These are phyloP conservation scores for Helicoverpa assulta DNA, from an alignment of 2,888 invertebrate species.

Conservation along the genomic window DNA sequence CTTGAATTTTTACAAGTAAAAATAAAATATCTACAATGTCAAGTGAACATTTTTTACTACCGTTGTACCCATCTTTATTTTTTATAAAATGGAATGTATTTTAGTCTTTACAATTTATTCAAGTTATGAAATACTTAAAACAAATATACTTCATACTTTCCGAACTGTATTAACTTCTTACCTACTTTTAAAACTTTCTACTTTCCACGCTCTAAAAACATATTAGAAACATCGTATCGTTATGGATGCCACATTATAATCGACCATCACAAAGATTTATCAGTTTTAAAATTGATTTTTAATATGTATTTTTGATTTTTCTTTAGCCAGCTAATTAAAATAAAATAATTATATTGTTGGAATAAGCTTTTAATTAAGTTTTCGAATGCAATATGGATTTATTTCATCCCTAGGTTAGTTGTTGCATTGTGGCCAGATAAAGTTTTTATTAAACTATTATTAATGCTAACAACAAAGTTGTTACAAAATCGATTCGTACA, in stretches of 20 bases:
- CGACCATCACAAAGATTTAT: conserved; percentile 73
- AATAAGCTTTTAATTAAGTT: not conserved
- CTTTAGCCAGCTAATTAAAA: conserved; percentile 3
- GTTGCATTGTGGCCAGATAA: conserved; percentile 29
- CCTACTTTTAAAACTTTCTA: conserved; percentile 89
- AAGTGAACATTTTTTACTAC: not conserved
- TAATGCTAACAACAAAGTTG: conserved; percentile 64
- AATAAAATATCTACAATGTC: not conserved
- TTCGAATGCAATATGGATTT: conserved; percentile 7
- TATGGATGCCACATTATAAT: conserved; percentile 82
- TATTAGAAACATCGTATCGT: conserved; percentile 86
- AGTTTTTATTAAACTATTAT: conserved; percentile 69
- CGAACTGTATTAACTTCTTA: conserved; percentile 81
- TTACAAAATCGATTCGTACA: conserved; percentile 83
- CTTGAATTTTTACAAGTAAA: conserved; percentile 3
- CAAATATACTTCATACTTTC: conserved; percentile 77
- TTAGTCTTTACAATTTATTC: conserved; percentile 22
- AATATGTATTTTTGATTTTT: conserved; percentile 30
- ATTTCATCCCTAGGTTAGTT: not conserved
- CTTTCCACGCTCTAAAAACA: conserved; percentile 90
- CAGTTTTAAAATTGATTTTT: conserved; percentile 58
- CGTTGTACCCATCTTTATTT: not conserved
- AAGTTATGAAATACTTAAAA: conserved; percentile 63
- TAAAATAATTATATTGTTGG: not conserved
- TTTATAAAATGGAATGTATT: not conserved